Conservation (phyloP, 1,140 invertebrate genomes). For the Brachionus rubens region DNA sequence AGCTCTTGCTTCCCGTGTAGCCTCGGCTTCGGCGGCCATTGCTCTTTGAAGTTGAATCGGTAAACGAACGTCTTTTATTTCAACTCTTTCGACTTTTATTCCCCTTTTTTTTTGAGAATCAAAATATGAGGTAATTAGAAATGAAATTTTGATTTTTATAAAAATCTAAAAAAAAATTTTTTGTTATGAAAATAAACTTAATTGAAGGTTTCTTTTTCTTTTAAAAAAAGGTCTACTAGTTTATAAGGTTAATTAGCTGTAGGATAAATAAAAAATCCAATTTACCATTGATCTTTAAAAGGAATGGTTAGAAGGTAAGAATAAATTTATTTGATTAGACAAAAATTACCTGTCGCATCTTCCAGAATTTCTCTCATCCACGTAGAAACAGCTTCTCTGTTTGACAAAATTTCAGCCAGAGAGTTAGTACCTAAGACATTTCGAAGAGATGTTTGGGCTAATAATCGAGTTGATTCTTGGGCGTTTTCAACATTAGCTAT, state of each 20-base stretch:
- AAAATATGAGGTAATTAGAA: too few species aligned
- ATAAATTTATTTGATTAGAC: neutral
- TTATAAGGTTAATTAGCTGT: too few species aligned
- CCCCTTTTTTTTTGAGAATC: constrained; percentile 48
- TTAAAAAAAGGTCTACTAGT: too few species aligned
- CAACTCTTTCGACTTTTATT: constrained; percentile 44
- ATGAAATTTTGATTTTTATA: too few species aligned
- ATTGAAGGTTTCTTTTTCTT: too few species aligned
- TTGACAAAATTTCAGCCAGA: constrained; percentile 46
- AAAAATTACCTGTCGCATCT: constrained; percentile 21
- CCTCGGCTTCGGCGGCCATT: constrained; percentile 57
- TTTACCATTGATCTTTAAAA: constrained; percentile 43
- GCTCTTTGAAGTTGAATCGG: constrained; percentile 54
- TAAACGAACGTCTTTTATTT: constrained; percentile 50
- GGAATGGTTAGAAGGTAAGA: neutral
- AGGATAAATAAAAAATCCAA: too few species aligned
- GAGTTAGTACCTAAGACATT: constrained; percentile 48
- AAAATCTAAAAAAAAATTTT: too few species aligned
- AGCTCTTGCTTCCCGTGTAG: constrained; percentile 54
- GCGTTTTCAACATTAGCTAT: constrained; percentile 48
- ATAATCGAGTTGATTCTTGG: constrained; percentile 46
- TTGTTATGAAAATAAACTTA: too few species aligned
- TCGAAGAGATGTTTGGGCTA: constrained; percentile 48
- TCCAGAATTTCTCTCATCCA: constrained; percentile 44
- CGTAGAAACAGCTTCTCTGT: constrained; percentile 46